A percentile compares a stretch with the other conserved stretches of the same genome.
phyloP scores from a whole-genome alignment of 2,797 vertebrate species.

The Neosilurus hyrtlii region DNA sequence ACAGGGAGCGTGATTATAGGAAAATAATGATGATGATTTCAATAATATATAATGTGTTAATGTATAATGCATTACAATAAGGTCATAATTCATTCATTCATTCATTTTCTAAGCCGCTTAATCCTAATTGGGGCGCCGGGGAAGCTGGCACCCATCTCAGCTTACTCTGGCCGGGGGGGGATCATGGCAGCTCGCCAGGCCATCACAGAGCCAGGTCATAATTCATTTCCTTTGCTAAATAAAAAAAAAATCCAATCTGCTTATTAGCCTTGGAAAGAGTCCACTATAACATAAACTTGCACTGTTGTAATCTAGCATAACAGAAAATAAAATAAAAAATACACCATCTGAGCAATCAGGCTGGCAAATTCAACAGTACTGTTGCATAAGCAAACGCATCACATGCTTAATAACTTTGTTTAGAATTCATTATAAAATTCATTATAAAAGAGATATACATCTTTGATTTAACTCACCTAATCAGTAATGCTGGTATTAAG shows the following conservation, averaged over 20 bases:
- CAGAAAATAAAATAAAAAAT: too few species aligned
- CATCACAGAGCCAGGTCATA: neutral
- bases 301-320: too few species aligned
- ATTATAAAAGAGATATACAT: neutral
- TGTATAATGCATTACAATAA: too few species aligned
- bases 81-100: too few species aligned
- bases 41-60: neutral
- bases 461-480: constrained; percentile 3
- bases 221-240: neutral
- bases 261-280: neutral
- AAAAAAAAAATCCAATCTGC: neutral
- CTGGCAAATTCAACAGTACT: neutral
- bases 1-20: neutral
- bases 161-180: too few species aligned
- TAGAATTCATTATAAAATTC: neutral
- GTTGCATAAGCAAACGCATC: neutral
- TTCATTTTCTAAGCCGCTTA: too few species aligned
- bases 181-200: too few species aligned
- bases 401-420: neutral
- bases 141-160: too few species aligned
- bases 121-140: too few species aligned
- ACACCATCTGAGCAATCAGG: neutral
- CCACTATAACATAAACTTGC: neutral
- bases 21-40: neutral
- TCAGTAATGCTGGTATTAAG: constrained; percentile 66